A percentile compares a stretch with the other conserved stretches of the same genome.
phyloP scores from a whole-genome alignment of 2,888 invertebrate species.

The Hirtodrosophila cameraria region DNA sequence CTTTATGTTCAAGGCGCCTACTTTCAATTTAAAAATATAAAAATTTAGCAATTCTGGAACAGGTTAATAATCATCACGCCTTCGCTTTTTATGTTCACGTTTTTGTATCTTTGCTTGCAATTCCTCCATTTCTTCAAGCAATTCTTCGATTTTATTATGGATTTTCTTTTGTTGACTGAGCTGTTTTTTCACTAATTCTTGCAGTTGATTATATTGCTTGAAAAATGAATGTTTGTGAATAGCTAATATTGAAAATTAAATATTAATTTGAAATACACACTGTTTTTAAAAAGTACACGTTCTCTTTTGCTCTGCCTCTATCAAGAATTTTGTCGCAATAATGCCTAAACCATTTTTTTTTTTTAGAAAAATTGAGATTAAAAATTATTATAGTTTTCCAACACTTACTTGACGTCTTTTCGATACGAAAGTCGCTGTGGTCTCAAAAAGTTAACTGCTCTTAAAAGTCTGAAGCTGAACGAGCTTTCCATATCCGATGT shows the following conservation, averaged over 20 bases:
- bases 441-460: neutral
- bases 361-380: too few species aligned
- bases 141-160: neutral
- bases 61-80: neutral
- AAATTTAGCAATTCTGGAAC: neutral
- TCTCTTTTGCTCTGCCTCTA: slow-evolving; percentile 46
- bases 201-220: slow-evolving; percentile 18
- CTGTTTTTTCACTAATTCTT: neutral
- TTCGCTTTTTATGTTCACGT: neutral
- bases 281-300: slow-evolving; percentile 46
- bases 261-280: slow-evolving; percentile 39
- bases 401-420: slow-evolving; percentile 13
- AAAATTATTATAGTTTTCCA: too few species aligned
- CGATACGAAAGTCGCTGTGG: neutral
- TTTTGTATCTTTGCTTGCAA: neutral
- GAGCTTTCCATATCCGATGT: neutral
- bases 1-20: neutral
- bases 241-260: neutral
- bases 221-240: neutral
- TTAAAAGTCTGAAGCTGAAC: neutral
- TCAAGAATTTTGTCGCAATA: slow-evolving; percentile 14
- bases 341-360: too few species aligned
- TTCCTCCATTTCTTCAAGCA: neutral
- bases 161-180: neutral
- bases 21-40: slow-evolving; percentile 1